Evolutionary conservation across 2,113 vertebrate species (phyloP).

Genomic region (Rhizomys pruinosus): DNA sequence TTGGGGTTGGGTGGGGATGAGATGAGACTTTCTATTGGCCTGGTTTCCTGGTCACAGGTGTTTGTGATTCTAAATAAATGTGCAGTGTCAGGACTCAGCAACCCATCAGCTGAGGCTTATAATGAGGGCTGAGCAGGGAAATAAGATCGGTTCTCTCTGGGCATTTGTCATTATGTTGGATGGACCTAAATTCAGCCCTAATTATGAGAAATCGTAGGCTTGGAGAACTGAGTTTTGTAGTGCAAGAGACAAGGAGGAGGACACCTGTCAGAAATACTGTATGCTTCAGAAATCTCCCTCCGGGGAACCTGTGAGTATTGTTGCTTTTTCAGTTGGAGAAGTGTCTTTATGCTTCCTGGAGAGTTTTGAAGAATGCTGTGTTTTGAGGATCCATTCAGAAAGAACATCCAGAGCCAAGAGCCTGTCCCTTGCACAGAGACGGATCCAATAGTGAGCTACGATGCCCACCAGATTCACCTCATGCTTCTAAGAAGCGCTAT

Average conservation of each 20-base stretch:
- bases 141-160: constrained; percentile 49
- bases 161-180: constrained; percentile 42
- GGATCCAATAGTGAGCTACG: accelerated
- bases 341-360: not conserved
- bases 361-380: not conserved
- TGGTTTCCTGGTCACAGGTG: constrained; percentile 79
- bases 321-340: not conserved
- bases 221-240: constrained; percentile 25
- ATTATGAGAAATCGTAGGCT: constrained; percentile 25
- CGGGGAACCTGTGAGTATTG: accelerated
- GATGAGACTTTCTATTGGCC: constrained; percentile 58
- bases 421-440: too few species aligned
- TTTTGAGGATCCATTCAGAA: constrained; percentile 23
- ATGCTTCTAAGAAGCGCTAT: not conserved
- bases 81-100: constrained; percentile 69
- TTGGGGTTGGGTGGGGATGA: not conserved
- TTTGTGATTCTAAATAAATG: constrained; percentile 74
- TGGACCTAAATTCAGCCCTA: constrained; percentile 52
- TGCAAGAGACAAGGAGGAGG: not conserved
- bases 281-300: not conserved
- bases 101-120: constrained; percentile 65
- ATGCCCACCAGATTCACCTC: not conserved
- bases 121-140: constrained; percentile 63
- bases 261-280: not conserved
- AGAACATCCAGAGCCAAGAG: not conserved